These are phyloP conservation scores for Eurystomus gularis DNA, from an alignment of 2,113 vertebrate genomes.

Conservation along the genomic window DNA sequence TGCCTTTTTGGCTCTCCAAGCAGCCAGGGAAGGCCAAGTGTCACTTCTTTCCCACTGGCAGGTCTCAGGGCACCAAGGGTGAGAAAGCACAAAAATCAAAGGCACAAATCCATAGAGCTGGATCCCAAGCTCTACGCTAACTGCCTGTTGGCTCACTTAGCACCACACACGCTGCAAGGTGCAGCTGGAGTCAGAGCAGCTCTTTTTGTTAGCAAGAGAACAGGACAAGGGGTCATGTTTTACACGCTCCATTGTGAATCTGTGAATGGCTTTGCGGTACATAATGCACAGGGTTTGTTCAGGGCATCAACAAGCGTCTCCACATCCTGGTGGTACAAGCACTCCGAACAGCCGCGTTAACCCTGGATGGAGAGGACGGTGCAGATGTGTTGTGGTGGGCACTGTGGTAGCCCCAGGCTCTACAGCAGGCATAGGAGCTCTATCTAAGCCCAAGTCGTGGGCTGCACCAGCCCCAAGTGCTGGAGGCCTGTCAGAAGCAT, in stretches of 20 bases:
- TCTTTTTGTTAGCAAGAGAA: not conserved
- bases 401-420: not conserved
- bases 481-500: not conserved
- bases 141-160: not conserved
- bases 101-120: not conserved
- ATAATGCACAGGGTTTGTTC: not conserved
- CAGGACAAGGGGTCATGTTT: not conserved
- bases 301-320: not conserved
- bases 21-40: not conserved
- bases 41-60: not conserved
- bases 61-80: accelerated
- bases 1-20: not conserved
- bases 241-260: not conserved
- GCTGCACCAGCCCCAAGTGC: accelerated
- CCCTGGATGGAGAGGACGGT: not conserved
- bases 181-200: not conserved
- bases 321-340: not conserved
- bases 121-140: not conserved
- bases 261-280: not conserved
- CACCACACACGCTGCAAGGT: not conserved
- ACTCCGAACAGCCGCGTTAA: accelerated
- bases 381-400: not conserved
- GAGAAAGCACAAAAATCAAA: not conserved
- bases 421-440: not conserved
- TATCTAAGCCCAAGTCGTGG: accelerated